These are phyloP conservation scores for Noctua comes DNA, from an alignment of 2,888 invertebrate genomes.

Conservation along the genomic window DNA sequence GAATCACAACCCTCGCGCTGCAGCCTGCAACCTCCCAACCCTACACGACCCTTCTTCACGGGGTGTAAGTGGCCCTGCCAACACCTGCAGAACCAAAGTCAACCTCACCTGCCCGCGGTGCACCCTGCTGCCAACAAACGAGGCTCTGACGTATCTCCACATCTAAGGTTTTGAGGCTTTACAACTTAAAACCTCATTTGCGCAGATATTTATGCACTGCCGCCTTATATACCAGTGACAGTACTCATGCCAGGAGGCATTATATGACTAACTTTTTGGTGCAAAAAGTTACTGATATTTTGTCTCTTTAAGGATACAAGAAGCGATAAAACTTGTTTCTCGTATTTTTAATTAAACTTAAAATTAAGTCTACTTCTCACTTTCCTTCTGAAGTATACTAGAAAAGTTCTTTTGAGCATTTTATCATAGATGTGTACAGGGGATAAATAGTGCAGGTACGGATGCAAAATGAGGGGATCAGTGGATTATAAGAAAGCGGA, in stretches of 20 bases:
- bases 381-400: not conserved
- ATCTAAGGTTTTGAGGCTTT: not conserved
- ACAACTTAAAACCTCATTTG: constrained; percentile 1
- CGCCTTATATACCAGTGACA: not conserved
- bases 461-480: not conserved
- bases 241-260: not conserved
- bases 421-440: not conserved
- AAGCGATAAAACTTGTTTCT: not conserved
- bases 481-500: not conserved
- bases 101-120: constrained; percentile 24
- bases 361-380: too few relatives aligned
- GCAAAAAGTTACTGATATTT: not conserved
- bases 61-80: not conserved
- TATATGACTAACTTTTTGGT: not conserved
- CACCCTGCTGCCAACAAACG: constrained; percentile 3
- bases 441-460: not conserved
- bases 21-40: not conserved
- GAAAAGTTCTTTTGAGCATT: not conserved
- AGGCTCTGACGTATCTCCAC: constrained; percentile 4
- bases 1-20: not conserved
- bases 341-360: not conserved
- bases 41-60: not conserved
- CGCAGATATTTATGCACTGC: not conserved
- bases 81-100: constrained; percentile 9
- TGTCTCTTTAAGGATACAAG: not conserved